Evolutionary conservation across 53 echinoderm and acorn worm species (phyloP), one percentile per base, ranked within the genome.

Genomic region (Stichopus horrens): DNA sequence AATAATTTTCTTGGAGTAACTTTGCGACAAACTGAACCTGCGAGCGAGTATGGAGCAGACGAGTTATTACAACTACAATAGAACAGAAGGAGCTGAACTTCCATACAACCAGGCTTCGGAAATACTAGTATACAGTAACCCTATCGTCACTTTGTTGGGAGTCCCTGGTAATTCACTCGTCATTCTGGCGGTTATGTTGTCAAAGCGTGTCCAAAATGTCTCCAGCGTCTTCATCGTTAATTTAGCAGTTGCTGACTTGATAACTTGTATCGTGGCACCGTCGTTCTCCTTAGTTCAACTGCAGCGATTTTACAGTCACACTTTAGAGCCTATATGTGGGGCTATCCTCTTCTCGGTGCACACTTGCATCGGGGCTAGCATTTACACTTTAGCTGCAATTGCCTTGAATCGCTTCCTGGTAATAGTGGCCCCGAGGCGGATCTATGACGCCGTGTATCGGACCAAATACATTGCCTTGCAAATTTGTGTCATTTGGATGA

Each of bases 161-260:
- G 66, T 67, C 5, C 63, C 67, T 7, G 85, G 85, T 67, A 85
- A 85, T 65, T 37, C 20, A 21, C 68, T 85, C 16, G 85, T 85
- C 52, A 63, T 85, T 37, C 16, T 85, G 5, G 85, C 85, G 0
- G 67, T 85, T 8, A 16, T 85, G n/a, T 18, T 85, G 5, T 85
- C 85, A 16, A 85, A 85, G 37, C 57, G 21, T 0, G 16, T 85
- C 16, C 85, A 85, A 23, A 85, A 22, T 59, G 23, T 67, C 18
- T 65, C 66, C 21, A 67, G 65, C 14, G 67, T 21, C 10, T 85
- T 85, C 7, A 85, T 85, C 51, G 85, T 65, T 5, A 85, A 85
- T 65, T 37, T 85, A 18, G 85, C 85, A 6, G 52, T 85, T 9
- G 85, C 85, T 51, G 85, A 85, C 18, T 52, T 85, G 37, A 66